Percentiles rank a stretch among this genome's conserved stretches.
Evolutionary conservation across 2,113 vertebrate species (phyloP).

Genomic region (Sigmodon hispidus): DNA sequence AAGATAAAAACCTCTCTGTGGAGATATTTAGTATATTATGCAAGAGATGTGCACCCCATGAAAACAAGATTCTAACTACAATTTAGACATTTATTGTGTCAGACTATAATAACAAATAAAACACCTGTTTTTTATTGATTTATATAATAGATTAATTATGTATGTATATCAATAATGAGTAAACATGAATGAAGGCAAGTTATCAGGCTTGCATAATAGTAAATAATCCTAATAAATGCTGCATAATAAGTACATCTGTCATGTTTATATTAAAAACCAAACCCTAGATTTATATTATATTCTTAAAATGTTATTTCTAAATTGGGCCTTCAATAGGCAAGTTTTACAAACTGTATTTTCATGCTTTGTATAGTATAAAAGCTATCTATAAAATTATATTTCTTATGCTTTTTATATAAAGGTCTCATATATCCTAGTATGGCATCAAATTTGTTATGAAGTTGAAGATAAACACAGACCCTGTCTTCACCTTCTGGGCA

Average conservation of each 20-base stretch:
- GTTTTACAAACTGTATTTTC: background rate
- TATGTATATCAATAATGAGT: background rate
- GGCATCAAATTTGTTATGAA: background rate
- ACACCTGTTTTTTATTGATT: background rate
- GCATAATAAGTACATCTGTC: background rate
- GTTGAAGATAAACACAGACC: background rate
- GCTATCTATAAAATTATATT: background rate
- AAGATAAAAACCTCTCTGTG: background rate
- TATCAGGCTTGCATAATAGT: background rate
- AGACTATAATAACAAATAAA: background rate
- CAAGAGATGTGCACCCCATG: background rate
- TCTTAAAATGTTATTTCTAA: background rate
- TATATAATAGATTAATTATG: background rate
- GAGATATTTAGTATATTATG: background rate
- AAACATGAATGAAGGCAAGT: background rate
- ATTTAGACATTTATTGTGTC: background rate
- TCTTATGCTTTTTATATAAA: background rate
- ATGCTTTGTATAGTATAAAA: background rate
- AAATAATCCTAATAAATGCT: constrained; percentile 13
- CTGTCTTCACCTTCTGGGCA: background rate
- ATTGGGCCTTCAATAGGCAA: background rate
- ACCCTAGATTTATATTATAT: background rate
- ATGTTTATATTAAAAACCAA: background rate
- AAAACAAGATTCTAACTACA: constrained; percentile 14
- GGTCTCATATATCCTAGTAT: background rate